These are phyloP conservation scores for Stegophylla sp. DNA, from an alignment of 2,888 invertebrate species.

Conservation along the genomic window DNA sequence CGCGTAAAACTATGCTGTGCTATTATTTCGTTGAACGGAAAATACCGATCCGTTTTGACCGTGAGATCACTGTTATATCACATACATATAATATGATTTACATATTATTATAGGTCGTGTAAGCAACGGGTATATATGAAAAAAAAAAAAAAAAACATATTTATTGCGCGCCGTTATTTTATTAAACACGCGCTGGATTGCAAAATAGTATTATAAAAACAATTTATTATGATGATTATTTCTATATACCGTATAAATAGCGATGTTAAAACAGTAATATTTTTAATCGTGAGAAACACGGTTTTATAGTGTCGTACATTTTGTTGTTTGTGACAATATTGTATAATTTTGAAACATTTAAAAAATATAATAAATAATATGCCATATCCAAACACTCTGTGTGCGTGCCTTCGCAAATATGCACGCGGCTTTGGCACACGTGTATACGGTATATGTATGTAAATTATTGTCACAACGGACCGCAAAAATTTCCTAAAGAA, in stretches of 20 bases:
- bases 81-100: neutral
- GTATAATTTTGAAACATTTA: too few relatives aligned
- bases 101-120: neutral
- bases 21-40: neutral
- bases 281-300: neutral
- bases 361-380: too few relatives aligned
- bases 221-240: too few relatives aligned
- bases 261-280: too few relatives aligned
- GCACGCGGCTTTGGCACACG: neutral
- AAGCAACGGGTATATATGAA: neutral
- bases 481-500: too few relatives aligned
- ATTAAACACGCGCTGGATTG: neutral
- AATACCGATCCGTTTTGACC: neutral
- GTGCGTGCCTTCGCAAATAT: conserved; percentile 10
- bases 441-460: neutral
- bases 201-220: neutral
- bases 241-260: too few relatives aligned
- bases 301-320: neutral
- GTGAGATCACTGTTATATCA: neutral
- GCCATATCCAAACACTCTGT: neutral
- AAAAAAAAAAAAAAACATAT: neutral
- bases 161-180: neutral
- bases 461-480: neutral
- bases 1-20: neutral
- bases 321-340: neutral